Percentiles rank a stretch among this genome's conserved stretches.
These are phyloP conservation scores for Xiphophorus maculatus DNA, from an alignment of 2,113 vertebrate genomes.

Conservation along the genomic window DNA sequence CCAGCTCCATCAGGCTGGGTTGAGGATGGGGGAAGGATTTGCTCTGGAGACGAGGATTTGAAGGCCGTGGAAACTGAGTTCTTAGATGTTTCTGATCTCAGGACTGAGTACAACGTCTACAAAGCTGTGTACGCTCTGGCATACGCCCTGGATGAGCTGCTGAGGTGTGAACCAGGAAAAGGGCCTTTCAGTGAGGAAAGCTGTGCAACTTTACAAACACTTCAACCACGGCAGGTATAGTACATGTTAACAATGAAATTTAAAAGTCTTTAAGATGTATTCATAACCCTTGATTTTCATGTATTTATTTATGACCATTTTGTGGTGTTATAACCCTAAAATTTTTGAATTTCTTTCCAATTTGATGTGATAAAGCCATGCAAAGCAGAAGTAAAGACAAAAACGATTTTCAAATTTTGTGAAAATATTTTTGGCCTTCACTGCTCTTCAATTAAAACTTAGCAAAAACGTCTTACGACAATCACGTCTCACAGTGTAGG, in stretches of 20 bases:
- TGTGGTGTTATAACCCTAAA: no score
- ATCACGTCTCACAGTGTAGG: no score
- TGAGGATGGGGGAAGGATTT: slow-evolving; percentile 26
- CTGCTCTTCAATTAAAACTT: no score
- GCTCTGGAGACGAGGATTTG: slow-evolving; percentile 72
- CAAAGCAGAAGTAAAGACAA: no score
- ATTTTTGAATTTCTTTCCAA: no score
- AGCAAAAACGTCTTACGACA: no score
- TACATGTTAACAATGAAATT: background rate
- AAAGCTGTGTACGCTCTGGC: slow-evolving; percentile 81
- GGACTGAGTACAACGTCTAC: slow-evolving; percentile 76
- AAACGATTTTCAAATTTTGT: no score
- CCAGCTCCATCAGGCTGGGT: slow-evolving; percentile 32
- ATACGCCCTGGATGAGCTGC: slow-evolving; percentile 67
- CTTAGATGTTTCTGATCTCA: slow-evolving; percentile 60
- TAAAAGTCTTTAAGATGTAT: background rate
- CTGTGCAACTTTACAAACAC: slow-evolving; percentile 61
- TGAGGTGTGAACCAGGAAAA: slow-evolving; percentile 65
- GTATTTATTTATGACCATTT: no score
- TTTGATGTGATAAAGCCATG: no score
- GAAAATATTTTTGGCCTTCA: no score
- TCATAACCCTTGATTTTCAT: no score
- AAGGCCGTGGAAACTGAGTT: slow-evolving; percentile 43
- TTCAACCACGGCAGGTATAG: slow-evolving; percentile 75
- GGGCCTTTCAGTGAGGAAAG: slow-evolving; percentile 66